These are phyloP conservation scores for Acipenser ruthenus DNA, from an alignment of 2,797 vertebrate genomes.

Conservation along the genomic window DNA sequence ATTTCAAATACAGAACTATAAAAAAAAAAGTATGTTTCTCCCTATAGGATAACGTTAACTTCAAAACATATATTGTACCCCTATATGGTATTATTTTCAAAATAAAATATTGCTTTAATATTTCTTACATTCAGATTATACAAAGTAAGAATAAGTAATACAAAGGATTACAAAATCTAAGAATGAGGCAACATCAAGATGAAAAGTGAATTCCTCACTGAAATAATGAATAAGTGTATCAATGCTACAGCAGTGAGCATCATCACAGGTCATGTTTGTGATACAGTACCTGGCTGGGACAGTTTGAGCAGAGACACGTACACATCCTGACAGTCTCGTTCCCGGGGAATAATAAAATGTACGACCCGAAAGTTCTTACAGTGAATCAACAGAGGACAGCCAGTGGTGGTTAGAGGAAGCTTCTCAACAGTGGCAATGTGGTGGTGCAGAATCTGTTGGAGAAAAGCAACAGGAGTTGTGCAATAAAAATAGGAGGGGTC, in stretches of 20 bases:
- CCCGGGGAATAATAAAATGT: slow-evolving; percentile 59
- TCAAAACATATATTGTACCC: no score
- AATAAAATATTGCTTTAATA: no score
- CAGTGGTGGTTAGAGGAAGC: slow-evolving; percentile 46
- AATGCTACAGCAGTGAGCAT: neutral
- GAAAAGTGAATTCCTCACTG: neutral
- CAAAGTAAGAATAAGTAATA: neutral
- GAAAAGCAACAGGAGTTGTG: slow-evolving; percentile 13
- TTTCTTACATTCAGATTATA: no score
- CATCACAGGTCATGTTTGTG: neutral
- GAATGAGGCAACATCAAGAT: neutral
- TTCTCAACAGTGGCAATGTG: slow-evolving; percentile 65
- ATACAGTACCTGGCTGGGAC: slow-evolving; percentile 59
- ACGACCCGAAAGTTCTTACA: slow-evolving; percentile 66
- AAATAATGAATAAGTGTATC: neutral
- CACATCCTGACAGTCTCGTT: slow-evolving; percentile 61
- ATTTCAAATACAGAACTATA: no score
- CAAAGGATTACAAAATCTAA: neutral
- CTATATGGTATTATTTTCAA: no score
- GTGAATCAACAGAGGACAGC: slow-evolving; percentile 56
- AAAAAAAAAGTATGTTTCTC: no score
- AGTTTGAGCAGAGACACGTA: slow-evolving; percentile 63
- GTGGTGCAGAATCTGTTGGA: slow-evolving; percentile 59
- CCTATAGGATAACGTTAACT: no score
- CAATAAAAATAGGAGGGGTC: no score